Evolutionary conservation across 2,113 vertebrate species (phyloP), one percentile per base, ranked within the genome.

Genomic region (Mormoops blainvillei): DNA sequence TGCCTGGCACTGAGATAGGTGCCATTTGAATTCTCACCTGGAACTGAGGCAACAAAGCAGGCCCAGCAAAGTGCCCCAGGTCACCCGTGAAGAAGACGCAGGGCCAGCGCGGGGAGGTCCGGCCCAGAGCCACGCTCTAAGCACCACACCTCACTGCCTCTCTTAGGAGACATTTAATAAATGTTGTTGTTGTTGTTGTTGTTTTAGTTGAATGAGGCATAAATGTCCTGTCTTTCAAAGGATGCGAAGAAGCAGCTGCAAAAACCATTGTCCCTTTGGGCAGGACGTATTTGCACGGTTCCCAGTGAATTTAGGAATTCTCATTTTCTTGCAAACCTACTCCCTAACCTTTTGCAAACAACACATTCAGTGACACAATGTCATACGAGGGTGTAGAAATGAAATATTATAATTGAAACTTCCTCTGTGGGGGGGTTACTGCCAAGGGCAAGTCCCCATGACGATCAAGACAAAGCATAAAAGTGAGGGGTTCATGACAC

Each of bases 321-420:
- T 95, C 65, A 76, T 97, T 97, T 84, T 89, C 84, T 77, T 52
- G 5, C 24, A 52, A 13, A 63, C n/a, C 26, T 11, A 52, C 50
- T 92, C 90, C 26, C 33, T 74, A n/a, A 58, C 81, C 81, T 87
- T 82, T 84, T 73, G 16, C 58, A 95, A 63, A 43, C 33, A 58
- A 24, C 56, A 36, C 28, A 52, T 92, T 76, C 52, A 52, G 33
- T 33, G 73, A 67, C 20, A 65, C n/a, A 22, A 12, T 77, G 50
- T 77, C 45, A 20, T 36, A 20, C 0, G 1, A 22, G 65, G 71
- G 56, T 70, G 50, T 19, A 88, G 52, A 82, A 95, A 92, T 61
- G 45, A 63, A 94, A 96, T 73, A 87, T 68, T 71, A 67, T 85
- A 81, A 96, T 94, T 95, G 94, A 63, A 94, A 83, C 80, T 58